Evolutionary conservation across 2,113 vertebrate genomes (phyloP), one percentile per base, ranked within the genome.

Genomic region (Brachionichthys hirsutus): DNA sequence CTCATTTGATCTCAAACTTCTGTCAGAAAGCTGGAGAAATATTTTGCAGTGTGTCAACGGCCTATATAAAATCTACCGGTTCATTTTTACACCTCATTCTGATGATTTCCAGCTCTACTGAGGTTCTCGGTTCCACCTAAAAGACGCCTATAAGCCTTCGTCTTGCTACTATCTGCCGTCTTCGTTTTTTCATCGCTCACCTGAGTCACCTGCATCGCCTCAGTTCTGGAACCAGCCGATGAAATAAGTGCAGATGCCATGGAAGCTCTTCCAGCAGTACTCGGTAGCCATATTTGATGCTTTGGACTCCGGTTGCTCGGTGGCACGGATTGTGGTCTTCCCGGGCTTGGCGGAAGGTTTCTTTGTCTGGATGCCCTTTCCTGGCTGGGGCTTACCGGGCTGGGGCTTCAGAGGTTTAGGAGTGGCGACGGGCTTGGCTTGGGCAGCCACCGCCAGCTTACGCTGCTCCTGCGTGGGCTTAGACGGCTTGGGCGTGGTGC

Each of bases 211-310:
- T 4, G 46, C 12, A 4, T 19, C 0, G 1, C 52, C 73, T 90
- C 86, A 93, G 71, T 90, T 90, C 44, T 90, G 87, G 65, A 93
- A 92, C 87, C 90, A 90, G 78, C 87, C 78, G 56, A 95, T 89
- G 72, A 95, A 63, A 67, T 91, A 94, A 71, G 79, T 76, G 67
- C 93, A 95, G 78, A 94, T 45, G 10, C 78, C 88, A 0, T 93
- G 92, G 56, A 95, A 78, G 61, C 92, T 92, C 68, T 89, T 89
- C 93, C 93, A 94, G 83, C 93, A 95, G 60, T 93, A 89, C 34
- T 94, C 86, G 0, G 77, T 64, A 13, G 93, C 93, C 9, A 93
- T n/a, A 83, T 89, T 89, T 18, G 89, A 83, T 44, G 91, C 86
- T 0, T 69, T 81, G 62, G 86, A 83, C 0, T 81, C 85, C 2